Conservation (phyloP, 2,888 invertebrate species). For the Euclidia mi region DNA sequence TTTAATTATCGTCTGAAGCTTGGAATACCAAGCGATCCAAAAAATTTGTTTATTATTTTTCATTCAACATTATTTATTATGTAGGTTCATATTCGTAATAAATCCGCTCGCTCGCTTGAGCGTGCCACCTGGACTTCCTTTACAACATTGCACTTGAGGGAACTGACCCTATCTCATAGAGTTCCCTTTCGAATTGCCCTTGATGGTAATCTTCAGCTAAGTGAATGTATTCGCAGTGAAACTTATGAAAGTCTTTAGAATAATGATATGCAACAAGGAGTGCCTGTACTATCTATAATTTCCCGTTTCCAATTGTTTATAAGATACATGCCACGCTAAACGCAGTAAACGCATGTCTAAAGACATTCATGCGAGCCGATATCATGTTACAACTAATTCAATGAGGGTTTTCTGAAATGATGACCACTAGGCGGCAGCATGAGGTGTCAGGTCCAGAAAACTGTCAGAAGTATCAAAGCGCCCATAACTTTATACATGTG, state of each 20-base stretch:
- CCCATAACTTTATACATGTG: too few species aligned
- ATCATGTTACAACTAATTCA: not conserved
- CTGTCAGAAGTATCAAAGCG: too few species aligned
- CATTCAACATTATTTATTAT: too few species aligned
- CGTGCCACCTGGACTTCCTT: slow-evolving; percentile 25
- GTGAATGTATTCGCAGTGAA: slow-evolving; percentile 80
- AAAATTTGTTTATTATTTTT: too few species aligned
- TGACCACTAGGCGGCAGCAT: too few species aligned
- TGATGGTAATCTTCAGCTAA: slow-evolving; percentile 81
- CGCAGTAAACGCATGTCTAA: slow-evolving; percentile 28
- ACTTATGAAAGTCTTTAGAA: slow-evolving; percentile 74
- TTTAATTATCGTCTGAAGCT: too few species aligned
- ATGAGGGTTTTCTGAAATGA: slow-evolving; percentile 2
- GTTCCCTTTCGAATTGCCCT: slow-evolving; percentile 80
- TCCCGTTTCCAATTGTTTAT: slow-evolving; percentile 51
- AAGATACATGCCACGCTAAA: slow-evolving; percentile 27
- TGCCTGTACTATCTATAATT: slow-evolving; percentile 47
- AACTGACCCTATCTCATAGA: slow-evolving; percentile 78
- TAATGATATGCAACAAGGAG: slow-evolving; percentile 62
- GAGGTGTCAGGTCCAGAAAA: too few species aligned
- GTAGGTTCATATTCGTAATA: too few species aligned
- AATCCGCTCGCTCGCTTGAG: slow-evolving; percentile 41
- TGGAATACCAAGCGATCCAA: too few species aligned
- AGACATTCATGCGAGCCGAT: slow-evolving; percentile 16
- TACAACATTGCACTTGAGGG: slow-evolving; percentile 63